Evolutionary conservation across 2,797 vertebrate genomes (phyloP).

Genomic region (Peromyscus nudipes): DNA sequence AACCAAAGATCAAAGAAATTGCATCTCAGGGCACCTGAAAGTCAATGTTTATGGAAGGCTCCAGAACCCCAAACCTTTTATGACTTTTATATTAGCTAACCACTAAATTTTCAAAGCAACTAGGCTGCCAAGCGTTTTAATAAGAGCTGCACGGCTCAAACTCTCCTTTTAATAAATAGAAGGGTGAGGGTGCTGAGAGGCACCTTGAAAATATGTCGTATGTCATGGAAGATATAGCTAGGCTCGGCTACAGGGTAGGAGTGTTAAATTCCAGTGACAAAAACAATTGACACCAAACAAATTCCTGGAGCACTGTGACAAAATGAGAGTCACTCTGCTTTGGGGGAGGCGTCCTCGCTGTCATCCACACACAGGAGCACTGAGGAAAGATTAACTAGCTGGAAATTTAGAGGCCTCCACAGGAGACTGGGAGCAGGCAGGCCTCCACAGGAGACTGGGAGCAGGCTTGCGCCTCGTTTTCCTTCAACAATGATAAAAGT

Average conservation of each 20-base stretch:
- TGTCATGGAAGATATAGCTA: slow-evolving; percentile 48
- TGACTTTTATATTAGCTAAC: slow-evolving; percentile 83
- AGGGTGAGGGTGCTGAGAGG: not conserved
- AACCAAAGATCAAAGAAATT: slow-evolving; percentile 88
- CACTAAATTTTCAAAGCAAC: slow-evolving; percentile 85
- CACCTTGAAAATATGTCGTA: slow-evolving; percentile 54
- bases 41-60: slow-evolving; percentile 85
- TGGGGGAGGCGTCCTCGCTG: not conserved
- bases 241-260: not conserved
- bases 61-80: slow-evolving; percentile 84
- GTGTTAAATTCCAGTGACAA: slow-evolving; percentile 53
- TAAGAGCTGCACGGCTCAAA: slow-evolving; percentile 68
- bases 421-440: not conserved
- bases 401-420: not conserved
- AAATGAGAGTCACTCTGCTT: not conserved
- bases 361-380: not conserved
- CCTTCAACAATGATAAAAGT: not conserved
- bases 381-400: not conserved
- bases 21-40: slow-evolving; percentile 86
- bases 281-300: not conserved
- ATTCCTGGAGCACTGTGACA: not conserved
- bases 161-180: slow-evolving; percentile 54
- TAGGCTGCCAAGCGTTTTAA: slow-evolving; percentile 76
- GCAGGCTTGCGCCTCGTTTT: not conserved
- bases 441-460: not conserved